Percentiles rank a stretch among this genome's conserved stretches.
Evolutionary conservation across 2,888 invertebrate species (phyloP).

Genomic region (Thymelicus lineola): DNA sequence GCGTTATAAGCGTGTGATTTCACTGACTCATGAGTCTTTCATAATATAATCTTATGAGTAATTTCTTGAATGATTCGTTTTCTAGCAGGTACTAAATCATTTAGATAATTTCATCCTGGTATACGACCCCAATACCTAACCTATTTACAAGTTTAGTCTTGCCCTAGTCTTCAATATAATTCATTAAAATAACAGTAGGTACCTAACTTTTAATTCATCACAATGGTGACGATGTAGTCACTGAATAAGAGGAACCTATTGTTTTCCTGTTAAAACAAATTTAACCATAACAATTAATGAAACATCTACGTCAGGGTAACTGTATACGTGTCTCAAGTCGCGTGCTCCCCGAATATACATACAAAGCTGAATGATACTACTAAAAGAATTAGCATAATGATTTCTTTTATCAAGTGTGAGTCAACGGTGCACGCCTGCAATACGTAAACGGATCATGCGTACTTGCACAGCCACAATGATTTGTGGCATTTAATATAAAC

Average conservation of each 20-base stretch:
- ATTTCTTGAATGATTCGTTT: too few species aligned
- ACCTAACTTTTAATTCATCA: neutral
- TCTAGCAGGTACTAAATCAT: too few species aligned
- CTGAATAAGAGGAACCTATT: conserved; percentile 22
- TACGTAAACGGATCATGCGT: conserved; percentile 56
- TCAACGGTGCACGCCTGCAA: conserved; percentile 49
- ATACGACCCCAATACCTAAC: neutral
- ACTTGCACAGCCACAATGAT: conserved; percentile 49
- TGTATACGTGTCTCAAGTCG: conserved; percentile 63
- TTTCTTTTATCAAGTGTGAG: conserved; percentile 61
- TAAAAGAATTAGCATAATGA: conserved; percentile 63
- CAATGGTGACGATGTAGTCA: conserved; percentile 13
- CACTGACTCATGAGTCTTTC: too few species aligned
- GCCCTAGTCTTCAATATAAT: neutral
- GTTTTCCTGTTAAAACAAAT: conserved; percentile 21
- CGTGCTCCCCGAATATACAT: conserved; percentile 60
- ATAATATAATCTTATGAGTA: too few species aligned
- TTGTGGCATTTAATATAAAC: conserved; percentile 42
- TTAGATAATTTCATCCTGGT: neutral
- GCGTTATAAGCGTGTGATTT: too few species aligned
- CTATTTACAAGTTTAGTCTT: neutral
- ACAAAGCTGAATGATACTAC: conserved; percentile 58
- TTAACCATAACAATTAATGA: conserved; percentile 18
- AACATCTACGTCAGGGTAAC: conserved; percentile 26
- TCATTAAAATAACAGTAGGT: neutral